Base-by-base conservation (phyloP, 1,140 invertebrate species). In the Trichoplusia ni region DNA sequence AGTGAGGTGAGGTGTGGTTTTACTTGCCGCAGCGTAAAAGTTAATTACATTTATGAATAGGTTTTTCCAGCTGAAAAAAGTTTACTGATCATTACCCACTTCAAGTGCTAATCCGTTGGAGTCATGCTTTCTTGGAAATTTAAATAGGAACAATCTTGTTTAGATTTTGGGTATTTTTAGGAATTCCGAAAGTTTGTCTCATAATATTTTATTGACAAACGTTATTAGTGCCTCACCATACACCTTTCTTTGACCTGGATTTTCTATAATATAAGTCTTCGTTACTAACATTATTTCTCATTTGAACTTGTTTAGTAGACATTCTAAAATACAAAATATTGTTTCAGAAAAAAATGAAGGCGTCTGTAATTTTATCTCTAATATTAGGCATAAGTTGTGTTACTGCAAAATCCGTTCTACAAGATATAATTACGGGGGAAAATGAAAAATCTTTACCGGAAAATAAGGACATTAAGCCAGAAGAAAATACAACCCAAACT, bases 321-420 rank as follows among this genome's bases (percentile, higher is more conserved):
- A 18, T 37, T 38, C 29, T 18, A 59, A 4, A 60, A 14, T 29
- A 9, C 60, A 11, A 37, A 29, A 66, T 63, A 25, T 6, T 66
- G 14, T 86, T 83, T 37, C 77, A 88, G 85, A 73, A 71, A 79
- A 79, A 77, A 88, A 88, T 88, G 85, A 84, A 82, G 58, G 67
- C 13, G 8, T n/a, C 14, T 11, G 44, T 54, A 58, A 25, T 82
- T 56, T 46, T 84, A 54, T 29, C 81, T 19, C 35, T 84, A 49
- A 46, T 58, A 14, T 42, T 81, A 46, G 81, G 74, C n/a, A 16
- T 82, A 19, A 60, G 67, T 27, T 51, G 65, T 47, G 70, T 65
- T 8, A 31, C 72, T 40, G 74, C 75, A 19, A 71, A 65, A 46
- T 65, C 73, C 46, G 47, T 49, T 61, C 47, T 67, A 70, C 71